Conservation (phyloP, 2,888 invertebrate species). For the Idaea straminata region DNA sequence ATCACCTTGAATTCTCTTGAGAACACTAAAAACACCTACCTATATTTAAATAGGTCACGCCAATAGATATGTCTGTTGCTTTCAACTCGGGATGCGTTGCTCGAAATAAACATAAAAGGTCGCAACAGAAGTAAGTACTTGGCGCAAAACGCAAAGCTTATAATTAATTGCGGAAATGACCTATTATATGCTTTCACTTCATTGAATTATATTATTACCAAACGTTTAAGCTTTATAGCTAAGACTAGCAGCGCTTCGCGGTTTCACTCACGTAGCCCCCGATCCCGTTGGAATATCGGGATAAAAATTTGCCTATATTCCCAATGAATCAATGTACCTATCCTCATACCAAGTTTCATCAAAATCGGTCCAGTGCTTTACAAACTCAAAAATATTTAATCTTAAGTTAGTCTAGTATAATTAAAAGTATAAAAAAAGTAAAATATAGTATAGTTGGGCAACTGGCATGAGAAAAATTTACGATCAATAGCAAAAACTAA, state of each 20-base stretch:
- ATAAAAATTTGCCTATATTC: too few relatives aligned
- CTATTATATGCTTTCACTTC: constrained; percentile 41
- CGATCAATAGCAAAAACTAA: too few relatives aligned
- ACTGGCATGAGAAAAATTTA: too few relatives aligned
- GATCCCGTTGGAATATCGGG: too few relatives aligned
- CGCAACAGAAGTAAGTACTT: constrained; percentile 57
- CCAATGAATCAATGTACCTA: too few relatives aligned
- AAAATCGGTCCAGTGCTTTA: too few relatives aligned
- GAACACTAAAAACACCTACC: constrained; percentile 27
- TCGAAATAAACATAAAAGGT: constrained; percentile 73
- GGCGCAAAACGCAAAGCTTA: constrained; percentile 58
- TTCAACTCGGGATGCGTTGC: constrained; percentile 51
- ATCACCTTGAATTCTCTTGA: constrained; percentile 32
- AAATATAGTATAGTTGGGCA: too few relatives aligned
- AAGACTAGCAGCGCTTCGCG: not conserved
- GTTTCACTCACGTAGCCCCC: too few relatives aligned
- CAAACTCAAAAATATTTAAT: too few relatives aligned
- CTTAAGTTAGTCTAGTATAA: too few relatives aligned
- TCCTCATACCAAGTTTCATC: too few relatives aligned
- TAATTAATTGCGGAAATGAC: constrained; percentile 68
- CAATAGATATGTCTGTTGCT: constrained; percentile 51
- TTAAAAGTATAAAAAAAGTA: too few relatives aligned
- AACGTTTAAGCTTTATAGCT: constrained; percentile 13
- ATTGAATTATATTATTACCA: constrained; percentile 26
- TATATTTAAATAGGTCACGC: constrained; percentile 58